phyloP scores from a whole-genome alignment of 2,113 vertebrate genomes.

The Oryctolagus cuniculus region mOryCun1.1 NC_091432.1:115622001-115622500 shows the following conservation, averaged over 20 bases:
- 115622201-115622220: no score
- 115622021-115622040: no score
- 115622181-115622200: no score
- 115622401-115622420: neutral
- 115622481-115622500: neutral
- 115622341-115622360: neutral
- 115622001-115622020: no score
- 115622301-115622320: neutral
- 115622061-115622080: no score
- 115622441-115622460: neutral
- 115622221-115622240: no score
- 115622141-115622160: no score
- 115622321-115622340: neutral
- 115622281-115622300: neutral
- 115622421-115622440: neutral
- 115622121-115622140: no score
- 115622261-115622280: neutral
- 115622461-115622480: neutral
- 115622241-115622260: neutral
- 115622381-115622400: neutral
- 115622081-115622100: no score
- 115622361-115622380: neutral
- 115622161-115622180: no score
- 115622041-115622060: no score
- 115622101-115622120: no score